Percentiles rank a stretch among this genome's conserved stretches.
Conservation (phyloP, 2,113 vertebrate species). For the Drymodes brunneopygia region DNA sequence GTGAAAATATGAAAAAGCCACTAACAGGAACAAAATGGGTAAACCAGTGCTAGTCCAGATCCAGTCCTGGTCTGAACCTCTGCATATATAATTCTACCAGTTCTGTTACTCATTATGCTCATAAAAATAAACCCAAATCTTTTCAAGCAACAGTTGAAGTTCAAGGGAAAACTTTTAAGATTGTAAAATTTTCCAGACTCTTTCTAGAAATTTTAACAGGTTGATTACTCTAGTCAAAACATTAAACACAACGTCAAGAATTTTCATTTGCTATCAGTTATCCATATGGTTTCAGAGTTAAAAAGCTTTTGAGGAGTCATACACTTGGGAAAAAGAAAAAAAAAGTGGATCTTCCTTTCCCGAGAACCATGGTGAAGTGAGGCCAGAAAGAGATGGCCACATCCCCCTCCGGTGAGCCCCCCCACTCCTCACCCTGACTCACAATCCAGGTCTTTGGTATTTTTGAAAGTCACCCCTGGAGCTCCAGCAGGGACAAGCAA, state of each 20-base stretch:
- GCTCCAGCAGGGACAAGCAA: neutral
- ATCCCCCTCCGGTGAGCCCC: neutral
- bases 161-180: neutral
- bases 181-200: neutral
- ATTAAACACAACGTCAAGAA: neutral
- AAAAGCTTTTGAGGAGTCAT: neutral
- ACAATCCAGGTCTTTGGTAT: neutral
- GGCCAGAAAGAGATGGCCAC: neutral
- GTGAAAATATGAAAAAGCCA: slow-evolving; percentile 18
- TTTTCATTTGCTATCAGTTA: neutral
- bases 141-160: neutral
- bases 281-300: neutral
- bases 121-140: neutral
- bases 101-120: neutral
- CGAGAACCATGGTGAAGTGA: rapidly evolving
- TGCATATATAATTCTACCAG: neutral
- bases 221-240: neutral
- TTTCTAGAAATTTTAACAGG: neutral
- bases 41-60: neutral
- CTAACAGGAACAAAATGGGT: neutral
- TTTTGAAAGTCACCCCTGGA: neutral
- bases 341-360: neutral
- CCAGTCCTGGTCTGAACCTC: neutral
- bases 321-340: neutral
- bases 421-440: rapidly evolving